Evolutionary conservation across 2,888 invertebrate species (phyloP), one percentile per base, ranked within the genome.

Genomic region (Lordiphosa andalusiaca): DNA sequence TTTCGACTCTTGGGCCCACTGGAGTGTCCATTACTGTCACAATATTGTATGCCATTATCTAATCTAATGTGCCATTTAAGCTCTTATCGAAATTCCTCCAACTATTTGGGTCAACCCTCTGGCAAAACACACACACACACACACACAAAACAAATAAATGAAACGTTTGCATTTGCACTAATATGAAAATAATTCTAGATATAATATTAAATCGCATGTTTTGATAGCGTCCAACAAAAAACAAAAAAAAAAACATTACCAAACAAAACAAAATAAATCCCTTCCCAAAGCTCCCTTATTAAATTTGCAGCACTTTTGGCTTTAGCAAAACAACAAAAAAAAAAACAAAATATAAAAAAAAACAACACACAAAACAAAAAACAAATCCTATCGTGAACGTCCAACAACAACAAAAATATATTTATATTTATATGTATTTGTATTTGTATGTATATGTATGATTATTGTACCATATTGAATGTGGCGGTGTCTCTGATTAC

Each of bases 81-180:
- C 30, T 30, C 9, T 30, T 30, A 30, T 30, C 30, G 9, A 30
- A 30, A 30, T 30, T 10, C 30, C 30, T 30, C 30, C 30, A 30
- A 30, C 30, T 39, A 60, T 56, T 50, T 41, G 50, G 56, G 41
- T 71, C 64, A 62, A 47, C 44, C 54, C 64, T 54, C 54, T 48
- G 48, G 54, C 54, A 47, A 63, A 37, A 47, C 9, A 42, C 19
- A 59, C 33, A 33, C 13, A 46, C 38, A 51, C 33, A 16, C 35
- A 33, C 40, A 59, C 33, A 50, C 7, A 16, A 36, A 37, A 53
- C 58, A 62, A 64, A 46, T 9, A n/a, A 37, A 13, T 6, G 19
- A 49, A 9, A 44, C 23, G 42, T 5, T 30, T 16, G 37, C 40
- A 33, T n/a, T 39, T 23, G 25, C 21, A 51, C 48, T 30, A 9